Base-by-base conservation (phyloP, 2,888 invertebrate species). In the Syritta pipiens region DNA sequence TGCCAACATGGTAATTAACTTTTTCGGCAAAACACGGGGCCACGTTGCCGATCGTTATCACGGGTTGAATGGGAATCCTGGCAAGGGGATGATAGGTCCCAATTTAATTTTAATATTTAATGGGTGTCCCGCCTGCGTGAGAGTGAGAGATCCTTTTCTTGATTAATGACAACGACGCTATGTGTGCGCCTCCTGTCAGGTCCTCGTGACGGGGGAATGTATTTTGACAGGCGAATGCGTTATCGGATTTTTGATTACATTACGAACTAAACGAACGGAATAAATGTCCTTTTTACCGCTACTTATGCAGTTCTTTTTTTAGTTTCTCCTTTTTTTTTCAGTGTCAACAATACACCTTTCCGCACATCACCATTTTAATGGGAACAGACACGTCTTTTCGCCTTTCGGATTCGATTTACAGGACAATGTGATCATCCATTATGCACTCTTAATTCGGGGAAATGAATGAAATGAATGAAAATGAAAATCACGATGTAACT, bases 1-100 rank as follows among this genome's bases (percentile, higher is more conserved):
- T 72, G 53, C 65, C 55, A 77, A 77, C 77, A 60, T 72, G 71
- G 77, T 77, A 72, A 72, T 77, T 77, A 77, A 72, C 72, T 77
- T 77, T n/a, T 57, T 65, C 46, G 57, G 63, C 57, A 40, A 42
- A 48, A 44, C 6, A 7, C 22, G 30, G 10, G 30, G 9, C 30
- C 24, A 10, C 44, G 24, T 3, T 48, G 42, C 37, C 40, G 65
- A 65, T 72, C 48, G 5, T 67, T 77, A 72, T 77, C 77, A 69
- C n/a, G 14, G 65, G 28, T 72, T 60, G 77, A n/a, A n/a, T 60
- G 40, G 72, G 59, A 55, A 59, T 59, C 46, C 51, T 53, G 59
- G n/a, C n/a, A 65, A 53, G 55, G 72, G 72, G 55, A 72, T 60
- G 72, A 60, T 48, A 60, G 53, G 77, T 72, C 65, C 37, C 48